Evolutionary conservation across 2,113 vertebrate genomes (phyloP).

Genomic region (Bubo bubo): DNA sequence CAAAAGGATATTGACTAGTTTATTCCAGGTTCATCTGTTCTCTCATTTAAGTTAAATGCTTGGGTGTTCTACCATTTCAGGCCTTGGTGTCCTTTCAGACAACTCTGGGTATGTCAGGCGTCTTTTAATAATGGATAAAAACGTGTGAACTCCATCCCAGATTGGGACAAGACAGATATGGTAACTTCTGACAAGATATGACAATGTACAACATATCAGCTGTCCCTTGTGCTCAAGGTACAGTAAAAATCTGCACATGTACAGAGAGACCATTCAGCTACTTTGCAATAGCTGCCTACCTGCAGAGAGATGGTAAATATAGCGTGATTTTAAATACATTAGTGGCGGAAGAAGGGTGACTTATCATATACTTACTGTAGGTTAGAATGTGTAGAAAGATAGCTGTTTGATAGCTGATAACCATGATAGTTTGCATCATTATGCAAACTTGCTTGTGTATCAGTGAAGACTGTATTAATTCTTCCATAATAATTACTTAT

Average conservation of each 20-base stretch:
- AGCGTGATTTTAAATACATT: background rate
- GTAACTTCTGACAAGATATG: background rate
- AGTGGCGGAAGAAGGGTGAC: background rate
- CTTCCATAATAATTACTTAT: background rate
- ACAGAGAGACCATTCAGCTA: background rate
- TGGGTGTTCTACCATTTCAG: background rate
- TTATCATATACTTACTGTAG: background rate
- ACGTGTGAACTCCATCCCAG: background rate
- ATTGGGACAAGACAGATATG: background rate
- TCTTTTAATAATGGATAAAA: background rate
- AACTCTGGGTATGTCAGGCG: background rate
- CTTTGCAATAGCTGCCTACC: background rate
- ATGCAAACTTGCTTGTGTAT: background rate
- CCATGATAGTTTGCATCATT: background rate
- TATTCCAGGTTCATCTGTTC: background rate
- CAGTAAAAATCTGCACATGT: background rate
- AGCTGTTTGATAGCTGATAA: background rate
- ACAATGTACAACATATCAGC: background rate
- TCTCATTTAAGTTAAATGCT: background rate
- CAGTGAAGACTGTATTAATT: background rate
- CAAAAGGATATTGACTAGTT: fast-evolving
- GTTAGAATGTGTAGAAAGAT: background rate
- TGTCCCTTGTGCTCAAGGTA: background rate
- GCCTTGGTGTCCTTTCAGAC: background rate
- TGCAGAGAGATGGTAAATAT: background rate